Evolutionary conservation across 1,140 invertebrate species (phyloP).

Genomic region (Caenorhabditis inopinata): DNA sequence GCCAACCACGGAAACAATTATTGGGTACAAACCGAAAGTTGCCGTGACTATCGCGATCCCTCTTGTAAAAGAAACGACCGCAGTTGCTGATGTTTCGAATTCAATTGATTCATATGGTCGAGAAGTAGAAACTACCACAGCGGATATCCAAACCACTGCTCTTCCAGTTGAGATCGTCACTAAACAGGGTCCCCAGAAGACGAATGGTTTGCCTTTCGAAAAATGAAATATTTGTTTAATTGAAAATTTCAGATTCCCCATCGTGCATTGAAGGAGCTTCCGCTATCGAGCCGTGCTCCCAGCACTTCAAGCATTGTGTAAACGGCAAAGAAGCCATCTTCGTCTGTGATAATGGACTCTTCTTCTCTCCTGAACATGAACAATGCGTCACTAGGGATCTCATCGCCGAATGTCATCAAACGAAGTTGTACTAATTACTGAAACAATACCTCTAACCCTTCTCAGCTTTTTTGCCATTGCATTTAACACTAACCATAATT

Average conservation of each 20-base stretch:
- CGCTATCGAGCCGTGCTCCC: slow-evolving; percentile 4
- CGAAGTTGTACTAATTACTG: not conserved
- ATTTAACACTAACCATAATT: not conserved
- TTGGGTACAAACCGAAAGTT: not conserved
- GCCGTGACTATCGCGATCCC: not conserved
- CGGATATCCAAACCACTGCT: not conserved
- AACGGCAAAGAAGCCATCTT: not conserved
- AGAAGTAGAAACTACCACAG: too few species aligned
- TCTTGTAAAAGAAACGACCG: not conserved
- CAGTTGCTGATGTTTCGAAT: not conserved
- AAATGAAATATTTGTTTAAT: not conserved
- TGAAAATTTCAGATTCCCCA: slow-evolving; percentile 2
- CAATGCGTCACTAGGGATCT: not conserved
- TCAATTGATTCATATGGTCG: too few species aligned
- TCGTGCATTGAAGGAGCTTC: not conserved
- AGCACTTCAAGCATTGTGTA: not conserved
- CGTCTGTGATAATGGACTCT: not conserved
- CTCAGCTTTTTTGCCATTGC: not conserved
- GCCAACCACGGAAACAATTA: not conserved
- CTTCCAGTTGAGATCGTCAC: not conserved
- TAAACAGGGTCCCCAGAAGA: not conserved
- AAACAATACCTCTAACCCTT: not conserved
- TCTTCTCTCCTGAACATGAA: slow-evolving; percentile 7
- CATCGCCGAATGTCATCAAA: not conserved
- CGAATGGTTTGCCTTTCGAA: not conserved